phyloP scores from a whole-genome alignment of 1,140 invertebrate genomes.

The Tetramorium simillimum region DNA sequence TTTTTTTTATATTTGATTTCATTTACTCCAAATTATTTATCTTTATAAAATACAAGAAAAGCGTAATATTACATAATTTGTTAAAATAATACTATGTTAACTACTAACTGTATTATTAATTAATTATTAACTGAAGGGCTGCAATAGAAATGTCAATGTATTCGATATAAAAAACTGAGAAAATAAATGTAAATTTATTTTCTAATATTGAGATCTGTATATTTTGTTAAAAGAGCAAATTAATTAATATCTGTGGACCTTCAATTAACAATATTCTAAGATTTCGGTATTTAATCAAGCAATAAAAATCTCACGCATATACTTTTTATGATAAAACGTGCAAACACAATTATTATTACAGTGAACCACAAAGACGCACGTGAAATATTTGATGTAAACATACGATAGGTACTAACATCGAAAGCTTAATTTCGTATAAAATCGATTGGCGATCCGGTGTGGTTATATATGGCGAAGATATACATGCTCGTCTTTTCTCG shows the following conservation, averaged over 20 bases:
- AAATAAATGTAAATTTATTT: neutral
- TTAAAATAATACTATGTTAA: neutral
- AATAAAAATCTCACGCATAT: slow-evolving; percentile 2
- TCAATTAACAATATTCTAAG: neutral
- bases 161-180: neutral
- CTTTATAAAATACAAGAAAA: neutral
- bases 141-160: neutral
- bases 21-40: neutral
- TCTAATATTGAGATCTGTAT: neutral
- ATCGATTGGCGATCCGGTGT: neutral
- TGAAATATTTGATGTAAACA: slow-evolving; percentile 26
- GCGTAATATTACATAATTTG: neutral
- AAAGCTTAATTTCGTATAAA: slow-evolving; percentile 46
- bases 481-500: slow-evolving; percentile 34
- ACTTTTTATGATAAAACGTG: slow-evolving; percentile 38
- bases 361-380: slow-evolving; percentile 56
- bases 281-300: neutral
- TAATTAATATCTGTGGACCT: neutral
- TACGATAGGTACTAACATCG: slow-evolving; percentile 28
- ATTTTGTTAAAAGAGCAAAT: neutral
- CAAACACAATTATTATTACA: slow-evolving; percentile 45
- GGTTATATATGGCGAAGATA: neutral
- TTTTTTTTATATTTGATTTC: neutral
- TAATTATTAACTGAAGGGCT: slow-evolving; percentile 16
- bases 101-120: neutral